Evolutionary conservation across 2,797 vertebrate genomes (phyloP).

Genomic region (Crenuchus spilurus): DNA sequence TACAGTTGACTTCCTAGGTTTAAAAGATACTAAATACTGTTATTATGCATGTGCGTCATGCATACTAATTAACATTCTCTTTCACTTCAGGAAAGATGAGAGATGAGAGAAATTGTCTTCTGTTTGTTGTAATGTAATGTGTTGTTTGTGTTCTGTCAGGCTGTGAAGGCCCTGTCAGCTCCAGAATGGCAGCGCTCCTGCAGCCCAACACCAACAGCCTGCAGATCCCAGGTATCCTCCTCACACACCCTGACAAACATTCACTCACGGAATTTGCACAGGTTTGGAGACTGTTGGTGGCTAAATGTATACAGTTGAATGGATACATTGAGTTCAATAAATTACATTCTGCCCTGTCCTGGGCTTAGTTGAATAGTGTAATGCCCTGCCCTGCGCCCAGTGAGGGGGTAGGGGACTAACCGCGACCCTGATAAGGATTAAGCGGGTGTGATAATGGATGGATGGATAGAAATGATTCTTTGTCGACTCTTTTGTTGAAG

Average conservation of each 20-base stretch:
- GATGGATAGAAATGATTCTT: too few relatives aligned
- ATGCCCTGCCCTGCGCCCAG: too few relatives aligned
- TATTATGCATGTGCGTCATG: background rate
- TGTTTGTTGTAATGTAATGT: background rate
- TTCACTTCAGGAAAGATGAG: background rate
- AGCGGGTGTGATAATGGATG: too few relatives aligned
- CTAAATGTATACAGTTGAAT: too few relatives aligned
- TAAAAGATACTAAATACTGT: background rate
- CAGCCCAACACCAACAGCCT: constrained; percentile 72
- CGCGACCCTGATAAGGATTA: too few relatives aligned
- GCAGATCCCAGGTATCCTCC: constrained; percentile 66
- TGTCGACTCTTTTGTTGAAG: too few relatives aligned
- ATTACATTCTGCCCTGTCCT: too few relatives aligned
- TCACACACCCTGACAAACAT: background rate
- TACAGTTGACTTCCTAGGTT: background rate
- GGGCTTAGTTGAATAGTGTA: too few relatives aligned
- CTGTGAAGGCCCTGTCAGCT: constrained; percentile 49
- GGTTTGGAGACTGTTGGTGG: too few relatives aligned
- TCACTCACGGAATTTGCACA: too few relatives aligned
- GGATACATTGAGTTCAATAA: too few relatives aligned
- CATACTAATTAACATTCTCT: background rate
- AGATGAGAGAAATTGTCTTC: background rate
- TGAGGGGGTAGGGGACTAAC: too few relatives aligned
- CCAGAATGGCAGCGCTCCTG: constrained; percentile 73
- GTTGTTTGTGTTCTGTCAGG: constrained; percentile 43